Conservation (phyloP, 1,140 invertebrate species). For the Lanistes nyassanus region DNA sequence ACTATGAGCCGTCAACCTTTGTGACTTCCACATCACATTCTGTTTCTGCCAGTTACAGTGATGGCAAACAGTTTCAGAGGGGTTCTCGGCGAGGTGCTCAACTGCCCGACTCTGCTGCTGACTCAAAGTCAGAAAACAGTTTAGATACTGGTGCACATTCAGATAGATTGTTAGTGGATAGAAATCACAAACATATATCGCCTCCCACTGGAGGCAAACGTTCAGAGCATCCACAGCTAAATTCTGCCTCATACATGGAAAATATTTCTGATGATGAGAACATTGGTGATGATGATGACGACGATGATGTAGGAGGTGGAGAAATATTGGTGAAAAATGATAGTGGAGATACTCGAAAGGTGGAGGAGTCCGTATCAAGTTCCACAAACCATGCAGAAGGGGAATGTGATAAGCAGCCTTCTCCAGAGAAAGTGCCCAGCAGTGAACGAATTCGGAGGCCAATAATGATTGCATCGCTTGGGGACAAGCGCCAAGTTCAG, state of each 20-base stretch:
- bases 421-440: neutral
- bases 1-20: neutral
- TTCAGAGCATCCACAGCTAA: neutral
- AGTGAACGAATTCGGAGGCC: conserved; percentile 11
- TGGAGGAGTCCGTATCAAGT: neutral
- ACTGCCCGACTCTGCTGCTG: neutral
- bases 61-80: neutral
- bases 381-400: neutral
- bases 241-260: conserved; percentile 26
- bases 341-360: conserved; percentile 23
- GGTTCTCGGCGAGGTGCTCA: too few species aligned
- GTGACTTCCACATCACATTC: conserved; percentile 10
- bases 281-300: conserved; percentile 29
- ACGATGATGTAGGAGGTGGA: conserved; percentile 29
- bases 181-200: neutral
- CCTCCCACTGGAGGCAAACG: neutral
- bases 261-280: conserved; percentile 46
- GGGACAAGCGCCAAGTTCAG: conserved; percentile 31
- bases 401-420: conserved; percentile 1
- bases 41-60: neutral
- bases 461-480: conserved; percentile 23
- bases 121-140: conserved; percentile 9
- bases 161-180: conserved; percentile 5
- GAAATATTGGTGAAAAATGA: conserved; percentile 29
- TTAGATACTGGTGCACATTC: neutral